Conservation (phyloP, 1,140 invertebrate genomes). For the Zaprionus taronus region DNA sequence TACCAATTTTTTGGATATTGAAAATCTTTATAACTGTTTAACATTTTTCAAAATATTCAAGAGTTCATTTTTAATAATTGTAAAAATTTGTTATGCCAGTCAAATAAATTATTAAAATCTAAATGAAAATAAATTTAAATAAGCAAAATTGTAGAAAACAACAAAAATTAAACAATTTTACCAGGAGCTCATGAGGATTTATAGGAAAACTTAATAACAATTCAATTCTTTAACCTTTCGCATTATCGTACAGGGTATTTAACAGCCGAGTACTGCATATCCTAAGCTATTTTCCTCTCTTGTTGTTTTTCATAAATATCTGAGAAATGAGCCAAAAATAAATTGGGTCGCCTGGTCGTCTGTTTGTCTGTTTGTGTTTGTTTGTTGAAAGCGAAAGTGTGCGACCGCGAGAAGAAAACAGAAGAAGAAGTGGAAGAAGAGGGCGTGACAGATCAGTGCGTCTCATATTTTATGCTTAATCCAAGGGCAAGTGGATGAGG, state of each 20-base stretch:
- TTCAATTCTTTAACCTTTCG: no score
- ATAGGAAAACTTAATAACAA: no score
- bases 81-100: no score
- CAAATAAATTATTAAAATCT: no score
- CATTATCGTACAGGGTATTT: background rate
- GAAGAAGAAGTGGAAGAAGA: background rate
- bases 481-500: constrained; percentile 7
- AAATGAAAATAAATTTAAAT: no score
- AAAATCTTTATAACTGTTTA: no score
- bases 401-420: constrained; percentile 8
- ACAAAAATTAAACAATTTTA: no score
- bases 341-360: constrained; percentile 36
- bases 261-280: background rate
- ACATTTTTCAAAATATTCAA: no score
- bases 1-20: no score
- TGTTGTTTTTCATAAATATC: constrained; percentile 44
- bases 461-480: constrained; percentile 13
- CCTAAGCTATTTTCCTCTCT: background rate
- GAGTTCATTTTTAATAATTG: no score
- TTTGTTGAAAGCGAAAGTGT: constrained; percentile 67
- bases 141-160: no score
- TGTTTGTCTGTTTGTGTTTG: constrained; percentile 29
- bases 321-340: constrained; percentile 68
- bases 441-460: constrained; percentile 27
- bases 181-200: no score